Evolutionary conservation across 2,113 vertebrate genomes (phyloP).

Genomic region (Silurus asotus): DNA sequence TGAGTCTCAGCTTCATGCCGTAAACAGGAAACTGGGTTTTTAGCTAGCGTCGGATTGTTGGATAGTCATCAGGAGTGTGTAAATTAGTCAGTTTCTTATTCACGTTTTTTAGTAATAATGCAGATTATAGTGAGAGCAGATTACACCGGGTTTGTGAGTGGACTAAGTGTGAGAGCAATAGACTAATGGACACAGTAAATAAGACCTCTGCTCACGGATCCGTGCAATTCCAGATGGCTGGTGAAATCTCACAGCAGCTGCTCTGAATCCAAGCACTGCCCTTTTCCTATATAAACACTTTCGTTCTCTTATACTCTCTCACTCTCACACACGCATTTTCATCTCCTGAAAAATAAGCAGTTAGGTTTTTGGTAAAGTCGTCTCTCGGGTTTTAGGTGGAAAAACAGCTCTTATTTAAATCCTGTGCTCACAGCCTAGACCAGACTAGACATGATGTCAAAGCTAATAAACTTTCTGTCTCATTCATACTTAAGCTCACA

Average conservation of each 20-base stretch:
- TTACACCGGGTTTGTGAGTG: neutral
- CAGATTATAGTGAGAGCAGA: neutral
- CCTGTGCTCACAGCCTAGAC: neutral
- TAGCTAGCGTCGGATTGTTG: too few relatives aligned
- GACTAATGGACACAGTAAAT: conserved; percentile 37
- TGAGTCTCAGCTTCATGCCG: neutral
- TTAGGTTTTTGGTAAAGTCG: neutral
- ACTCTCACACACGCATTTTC: neutral
- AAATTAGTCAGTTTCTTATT: neutral
- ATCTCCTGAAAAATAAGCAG: neutral
- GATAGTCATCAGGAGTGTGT: neutral
- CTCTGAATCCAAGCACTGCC: conserved; percentile 6
- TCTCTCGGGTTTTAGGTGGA: too few relatives aligned
- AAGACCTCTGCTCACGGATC: conserved; percentile 8
- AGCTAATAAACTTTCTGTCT: neutral
- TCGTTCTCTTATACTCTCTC: neutral
- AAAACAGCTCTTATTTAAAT: neutral
- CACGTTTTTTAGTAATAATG: neutral
- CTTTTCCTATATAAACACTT: conserved; percentile 30
- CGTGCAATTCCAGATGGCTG: conserved; percentile 42
- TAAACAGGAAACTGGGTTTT: neutral
- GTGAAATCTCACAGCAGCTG: conserved; percentile 42
- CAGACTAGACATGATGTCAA: conserved; percentile 1
- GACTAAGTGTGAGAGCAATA: neutral
- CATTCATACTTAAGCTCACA: neutral